phyloP scores from a whole-genome alignment of 2,797 vertebrate genomes.

The Darevskia nairensis region DNA sequence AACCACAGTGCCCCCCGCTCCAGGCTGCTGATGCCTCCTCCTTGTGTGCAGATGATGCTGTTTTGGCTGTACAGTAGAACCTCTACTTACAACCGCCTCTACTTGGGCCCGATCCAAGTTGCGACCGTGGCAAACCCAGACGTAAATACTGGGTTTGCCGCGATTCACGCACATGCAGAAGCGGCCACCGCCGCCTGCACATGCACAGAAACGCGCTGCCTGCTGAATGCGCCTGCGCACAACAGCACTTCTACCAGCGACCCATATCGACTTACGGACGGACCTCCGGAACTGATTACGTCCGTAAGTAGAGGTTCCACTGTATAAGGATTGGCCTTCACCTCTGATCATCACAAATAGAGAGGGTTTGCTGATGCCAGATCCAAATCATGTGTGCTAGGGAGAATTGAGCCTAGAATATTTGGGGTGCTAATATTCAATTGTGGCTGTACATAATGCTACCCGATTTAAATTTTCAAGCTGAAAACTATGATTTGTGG shows the following conservation, averaged over 20 bases:
- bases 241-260: too few relatives aligned
- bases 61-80: neutral
- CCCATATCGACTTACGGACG: too few relatives aligned
- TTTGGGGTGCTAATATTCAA: neutral
- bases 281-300: too few relatives aligned
- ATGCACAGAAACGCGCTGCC: too few relatives aligned
- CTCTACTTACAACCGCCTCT: too few relatives aligned
- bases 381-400: neutral
- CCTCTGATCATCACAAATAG: neutral
- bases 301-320: too few relatives aligned
- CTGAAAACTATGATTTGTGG: neutral
- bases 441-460: neutral
- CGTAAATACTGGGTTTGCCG: too few relatives aligned
- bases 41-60: neutral
- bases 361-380: neutral
- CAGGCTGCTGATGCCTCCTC: too few relatives aligned
- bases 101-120: too few relatives aligned
- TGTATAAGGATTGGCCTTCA: neutral
- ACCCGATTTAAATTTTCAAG: neutral
- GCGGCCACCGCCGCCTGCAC: accelerated
- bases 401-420: neutral
- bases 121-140: accelerated
- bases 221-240: too few relatives aligned
- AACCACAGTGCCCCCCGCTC: neutral
- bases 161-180: too few relatives aligned